A percentile compares a stretch with the other conserved stretches of the same genome.
phyloP scores from a whole-genome alignment of 2,113 vertebrate genomes.

The Gobio gobio region DNA sequence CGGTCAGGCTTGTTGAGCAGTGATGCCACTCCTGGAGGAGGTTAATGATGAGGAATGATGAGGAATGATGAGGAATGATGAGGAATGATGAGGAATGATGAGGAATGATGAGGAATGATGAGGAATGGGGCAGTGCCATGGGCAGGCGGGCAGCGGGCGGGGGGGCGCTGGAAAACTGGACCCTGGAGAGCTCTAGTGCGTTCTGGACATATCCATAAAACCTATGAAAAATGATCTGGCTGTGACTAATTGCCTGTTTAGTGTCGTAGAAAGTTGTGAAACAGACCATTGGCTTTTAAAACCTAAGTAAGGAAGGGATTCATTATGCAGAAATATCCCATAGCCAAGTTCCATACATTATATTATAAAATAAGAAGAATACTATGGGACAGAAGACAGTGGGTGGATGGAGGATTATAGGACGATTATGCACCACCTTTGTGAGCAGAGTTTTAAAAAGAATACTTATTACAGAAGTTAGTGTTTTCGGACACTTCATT shows the following conservation, averaged over 20 bases:
- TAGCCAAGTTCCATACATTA: conserved; percentile 70
- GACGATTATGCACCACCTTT: neutral
- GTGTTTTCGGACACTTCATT: neutral
- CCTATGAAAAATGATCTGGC: conserved; percentile 79
- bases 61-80: too few species aligned
- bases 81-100: too few species aligned
- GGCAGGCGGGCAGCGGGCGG: neutral
- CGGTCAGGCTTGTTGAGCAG: conserved; percentile 30
- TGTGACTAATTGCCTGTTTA: conserved; percentile 82
- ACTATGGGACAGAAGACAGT: neutral
- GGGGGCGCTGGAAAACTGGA: conserved; percentile 49
- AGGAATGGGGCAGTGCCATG: conserved; percentile 34
- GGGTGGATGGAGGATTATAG: neutral
- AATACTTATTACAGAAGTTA: neutral
- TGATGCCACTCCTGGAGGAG: conserved; percentile 43
- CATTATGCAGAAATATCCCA: conserved; percentile 82
- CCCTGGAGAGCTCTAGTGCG: conserved; percentile 60
- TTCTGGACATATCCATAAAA: conserved; percentile 75
- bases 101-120: too few species aligned
- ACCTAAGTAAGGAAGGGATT: conserved; percentile 79
- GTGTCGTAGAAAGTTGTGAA: conserved; percentile 80
- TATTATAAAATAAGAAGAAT: conserved; percentile 58
- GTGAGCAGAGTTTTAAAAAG: neutral
- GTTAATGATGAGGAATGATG: conserved; percentile 59
- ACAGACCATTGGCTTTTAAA: conserved; percentile 83